phyloP scores from a whole-genome alignment of 2,888 invertebrate genomes.

The Pomacea canaliculata region DNA sequence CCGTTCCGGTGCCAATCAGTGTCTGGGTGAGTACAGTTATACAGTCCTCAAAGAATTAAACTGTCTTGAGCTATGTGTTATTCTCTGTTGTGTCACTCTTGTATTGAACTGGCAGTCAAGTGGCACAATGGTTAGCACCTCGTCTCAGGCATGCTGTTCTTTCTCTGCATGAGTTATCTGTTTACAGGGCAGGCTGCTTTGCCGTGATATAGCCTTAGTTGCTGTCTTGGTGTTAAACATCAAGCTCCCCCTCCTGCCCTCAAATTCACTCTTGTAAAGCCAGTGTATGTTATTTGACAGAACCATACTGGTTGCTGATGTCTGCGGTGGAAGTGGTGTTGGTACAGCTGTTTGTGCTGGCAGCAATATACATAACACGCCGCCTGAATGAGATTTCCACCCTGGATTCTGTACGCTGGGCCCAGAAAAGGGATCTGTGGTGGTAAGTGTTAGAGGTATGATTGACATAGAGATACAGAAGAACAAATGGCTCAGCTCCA shows the following conservation, averaged over 20 bases:
- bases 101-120: not conserved
- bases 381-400: slow-evolving; percentile 69
- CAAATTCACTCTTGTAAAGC: not conserved
- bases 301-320: slow-evolving; percentile 73
- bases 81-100: not conserved
- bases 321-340: slow-evolving; percentile 72
- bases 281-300: slow-evolving; percentile 48
- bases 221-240: too few species aligned
- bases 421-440: slow-evolving; percentile 73
- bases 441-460: slow-evolving; percentile 54
- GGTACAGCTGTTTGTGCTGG: slow-evolving; percentile 72
- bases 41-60: not conserved
- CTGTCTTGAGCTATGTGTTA: not conserved
- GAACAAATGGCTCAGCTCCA: too few species aligned
- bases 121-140: too few species aligned
- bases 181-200: too few species aligned
- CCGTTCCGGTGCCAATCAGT: slow-evolving; percentile 71
- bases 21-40: slow-evolving; percentile 69
- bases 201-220: too few species aligned
- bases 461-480: too few species aligned
- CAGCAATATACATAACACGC: slow-evolving; percentile 72
- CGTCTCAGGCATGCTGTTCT: too few species aligned
- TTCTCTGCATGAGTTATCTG: too few species aligned
- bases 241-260: too few species aligned
- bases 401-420: slow-evolving; percentile 68